phyloP scores from a whole-genome alignment of 2,888 invertebrate genomes.

The Drosophila histrio region DNA sequence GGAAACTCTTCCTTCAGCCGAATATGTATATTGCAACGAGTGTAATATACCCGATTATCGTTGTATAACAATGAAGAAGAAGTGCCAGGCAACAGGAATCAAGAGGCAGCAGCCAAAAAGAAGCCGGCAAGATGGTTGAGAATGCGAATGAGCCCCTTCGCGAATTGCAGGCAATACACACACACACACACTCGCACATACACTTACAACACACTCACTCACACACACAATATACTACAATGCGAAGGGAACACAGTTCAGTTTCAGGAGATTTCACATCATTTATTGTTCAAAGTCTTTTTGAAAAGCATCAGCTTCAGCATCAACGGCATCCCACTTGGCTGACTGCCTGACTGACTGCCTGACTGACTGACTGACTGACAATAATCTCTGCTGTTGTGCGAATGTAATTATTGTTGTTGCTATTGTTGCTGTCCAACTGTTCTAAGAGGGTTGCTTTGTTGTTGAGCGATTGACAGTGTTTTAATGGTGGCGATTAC shows the following conservation, averaged over 20 bases:
- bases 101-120: conserved; percentile 20
- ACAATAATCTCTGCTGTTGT: conserved; percentile 62
- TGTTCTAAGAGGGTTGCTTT: conserved; percentile 43
- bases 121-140: conserved; percentile 33
- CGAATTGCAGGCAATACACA: conserved; percentile 48
- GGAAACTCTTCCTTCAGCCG: too few species aligned
- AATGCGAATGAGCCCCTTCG: conserved; percentile 43
- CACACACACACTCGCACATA: neutral
- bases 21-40: too few species aligned
- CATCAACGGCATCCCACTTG: conserved; percentile 54
- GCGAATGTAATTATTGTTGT: conserved; percentile 63
- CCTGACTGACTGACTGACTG: conserved; percentile 65
- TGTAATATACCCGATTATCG: too few species aligned
- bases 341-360: conserved; percentile 65
- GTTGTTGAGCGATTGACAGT: conserved; percentile 55
- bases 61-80: too few species aligned
- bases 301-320: conserved; percentile 57
- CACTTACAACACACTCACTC: conserved; percentile 5
- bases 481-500: conserved; percentile 72
- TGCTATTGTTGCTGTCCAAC: conserved; percentile 32
- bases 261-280: conserved; percentile 69
- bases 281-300: conserved; percentile 70
- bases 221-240: conserved; percentile 11
- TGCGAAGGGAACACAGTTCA: conserved; percentile 24
- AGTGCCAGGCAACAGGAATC: conserved; percentile 56